Percentiles rank a stretch among this genome's conserved stretches.
Evolutionary conservation across 2,797 vertebrate species (phyloP).

Genomic region (Eospalax fontanierii): DNA sequence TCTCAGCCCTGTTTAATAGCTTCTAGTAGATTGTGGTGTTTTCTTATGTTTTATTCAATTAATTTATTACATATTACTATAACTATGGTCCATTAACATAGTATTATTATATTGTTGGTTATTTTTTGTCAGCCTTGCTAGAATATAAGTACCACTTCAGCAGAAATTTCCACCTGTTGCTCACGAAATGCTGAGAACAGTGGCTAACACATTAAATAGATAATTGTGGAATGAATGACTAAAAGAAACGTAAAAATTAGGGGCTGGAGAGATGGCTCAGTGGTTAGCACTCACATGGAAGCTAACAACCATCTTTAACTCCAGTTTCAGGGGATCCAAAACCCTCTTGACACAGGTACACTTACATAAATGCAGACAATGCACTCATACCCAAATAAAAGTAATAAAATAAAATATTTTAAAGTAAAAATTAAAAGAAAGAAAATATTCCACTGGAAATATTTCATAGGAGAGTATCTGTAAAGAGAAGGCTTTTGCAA

Average conservation of each 20-base stretch:
- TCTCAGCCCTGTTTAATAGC: too few relatives aligned
- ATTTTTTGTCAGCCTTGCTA: background rate
- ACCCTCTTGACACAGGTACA: too few relatives aligned
- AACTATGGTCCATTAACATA: background rate
- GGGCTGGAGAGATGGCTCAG: too few relatives aligned
- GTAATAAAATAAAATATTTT: too few relatives aligned
- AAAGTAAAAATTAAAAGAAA: conserved; percentile 55
- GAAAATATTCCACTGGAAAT: conserved; percentile 20
- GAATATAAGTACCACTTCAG: background rate
- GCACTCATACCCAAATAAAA: too few relatives aligned
- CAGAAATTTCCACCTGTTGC: background rate
- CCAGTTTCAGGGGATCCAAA: too few relatives aligned
- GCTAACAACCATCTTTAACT: too few relatives aligned
- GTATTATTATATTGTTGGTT: background rate
- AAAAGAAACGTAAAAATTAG: background rate
- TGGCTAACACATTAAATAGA: background rate
- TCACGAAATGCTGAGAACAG: background rate
- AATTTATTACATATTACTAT: background rate
- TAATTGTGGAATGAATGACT: background rate
- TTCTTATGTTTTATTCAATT: too few relatives aligned
- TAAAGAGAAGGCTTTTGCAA: background rate
- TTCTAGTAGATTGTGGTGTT: too few relatives aligned
- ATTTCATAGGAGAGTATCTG: background rate
- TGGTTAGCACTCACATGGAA: too few relatives aligned
- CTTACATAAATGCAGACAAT: too few relatives aligned